Evolutionary conservation across 2,797 vertebrate genomes (phyloP), one percentile per base, ranked within the genome.

Genomic region (Macrochelys suwanniensis): DNA sequence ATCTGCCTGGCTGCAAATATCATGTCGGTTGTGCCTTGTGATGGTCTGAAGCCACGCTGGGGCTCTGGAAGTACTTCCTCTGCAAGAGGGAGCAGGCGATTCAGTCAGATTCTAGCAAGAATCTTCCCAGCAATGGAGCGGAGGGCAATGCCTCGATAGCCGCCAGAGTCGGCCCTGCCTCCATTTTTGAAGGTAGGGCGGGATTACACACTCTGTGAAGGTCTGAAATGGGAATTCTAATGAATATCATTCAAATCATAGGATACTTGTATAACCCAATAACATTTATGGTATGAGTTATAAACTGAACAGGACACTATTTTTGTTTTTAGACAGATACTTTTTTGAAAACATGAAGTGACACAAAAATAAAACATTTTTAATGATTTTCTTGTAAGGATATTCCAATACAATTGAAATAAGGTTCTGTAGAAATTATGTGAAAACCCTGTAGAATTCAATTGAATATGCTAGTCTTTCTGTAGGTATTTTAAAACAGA

Each of bases 201-300:
- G 25, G 42, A 45, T 16, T 76, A 26, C 25, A 76, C 45, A 25
- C 25, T 76, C 74, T 47, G 1, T 76, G 26, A 45, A 76, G 12
- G 33, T 93, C 88, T 76, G 65, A n/a, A 89, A 84, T 82, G 12
- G 37, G 90, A 93, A 95, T 93, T 51, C 80, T 86, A 94, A 96
- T 94, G 53, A 94, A 85, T 87, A 76, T 74, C 47, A 86, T 42
- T 91, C 88, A 77, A 84, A 61, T 77, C 50, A 82, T 42, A 31
- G 25, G 12, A 47, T 26, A 77, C 25, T 77, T 77, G 74, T 77
- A 16, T 49, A 9, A 49, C 42, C 7, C 26, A 77, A 49, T 17
- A 49, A 15, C 28, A 47, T 77, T 45, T 77, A 47, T 47, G 25
- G 8, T 49, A 49, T 11, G n/a, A 37, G n/a, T 71, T 37, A 37